Evolutionary conservation across 2,797 vertebrate genomes (phyloP).

Genomic region (Scomberomorus guttatus): DNA sequence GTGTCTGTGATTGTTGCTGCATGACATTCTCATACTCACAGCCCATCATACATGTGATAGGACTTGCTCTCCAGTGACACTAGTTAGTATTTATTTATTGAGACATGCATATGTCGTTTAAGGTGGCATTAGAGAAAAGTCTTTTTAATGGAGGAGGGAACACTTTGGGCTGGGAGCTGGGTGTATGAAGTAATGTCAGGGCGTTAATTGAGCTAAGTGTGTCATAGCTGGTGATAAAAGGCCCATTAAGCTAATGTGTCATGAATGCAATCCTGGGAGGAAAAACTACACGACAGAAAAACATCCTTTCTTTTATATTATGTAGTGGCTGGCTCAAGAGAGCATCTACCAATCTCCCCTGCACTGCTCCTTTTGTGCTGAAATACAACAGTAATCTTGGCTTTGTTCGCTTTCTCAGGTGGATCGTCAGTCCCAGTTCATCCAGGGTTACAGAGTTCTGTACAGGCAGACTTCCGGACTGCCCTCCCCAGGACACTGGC

Average conservation of each 20-base stretch:
- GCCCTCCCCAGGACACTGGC: conserved; percentile 90
- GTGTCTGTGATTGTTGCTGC: conserved; percentile 55
- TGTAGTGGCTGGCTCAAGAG: conserved; percentile 10
- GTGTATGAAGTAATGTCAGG: conserved; percentile 66
- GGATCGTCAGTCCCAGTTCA: conserved; percentile 98
- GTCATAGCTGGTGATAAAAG: conserved; percentile 71
- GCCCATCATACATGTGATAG: conserved; percentile 21
- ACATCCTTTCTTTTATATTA: conserved; percentile 25
- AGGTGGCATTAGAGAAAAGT: conserved; percentile 53
- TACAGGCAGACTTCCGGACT: conserved; percentile 94
- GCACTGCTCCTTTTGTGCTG: neutral
- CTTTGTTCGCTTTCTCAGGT: conserved; percentile 85
- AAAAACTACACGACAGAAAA: conserved; percentile 31
- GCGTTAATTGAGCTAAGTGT: conserved; percentile 74
- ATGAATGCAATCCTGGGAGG: conserved; percentile 46
- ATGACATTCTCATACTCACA: conserved; percentile 43
- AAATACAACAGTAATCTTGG: conserved; percentile 14
- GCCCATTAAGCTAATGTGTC: conserved; percentile 69
- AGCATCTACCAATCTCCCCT: neutral
- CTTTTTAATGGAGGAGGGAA: conserved; percentile 62
- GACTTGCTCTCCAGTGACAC: conserved; percentile 51
- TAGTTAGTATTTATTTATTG: conserved; percentile 68
- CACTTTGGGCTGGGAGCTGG: conserved; percentile 30
- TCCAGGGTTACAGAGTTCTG: conserved; percentile 97
- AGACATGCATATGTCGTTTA: conserved; percentile 66